A percentile compares a stretch with the other conserved stretches of the same genome.
Conservation (phyloP, 1,140 invertebrate species). For the Belonocnema kinseyi region DNA sequence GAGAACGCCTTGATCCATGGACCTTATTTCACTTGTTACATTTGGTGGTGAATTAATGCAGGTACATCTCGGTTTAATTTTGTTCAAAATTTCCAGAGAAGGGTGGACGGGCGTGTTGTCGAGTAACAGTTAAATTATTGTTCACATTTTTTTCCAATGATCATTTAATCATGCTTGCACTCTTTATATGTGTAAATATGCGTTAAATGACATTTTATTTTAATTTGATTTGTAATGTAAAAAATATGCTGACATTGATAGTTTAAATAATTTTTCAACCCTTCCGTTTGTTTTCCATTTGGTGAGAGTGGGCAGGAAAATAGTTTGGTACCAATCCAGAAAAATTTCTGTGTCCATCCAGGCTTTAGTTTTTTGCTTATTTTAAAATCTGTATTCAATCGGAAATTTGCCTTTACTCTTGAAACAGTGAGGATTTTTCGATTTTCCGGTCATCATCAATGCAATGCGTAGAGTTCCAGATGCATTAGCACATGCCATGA, state of each 20-base stretch:
- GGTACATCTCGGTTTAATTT: background rate
- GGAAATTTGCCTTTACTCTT: background rate
- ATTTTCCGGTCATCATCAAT: no score
- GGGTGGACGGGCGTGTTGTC: constrained; percentile 8
- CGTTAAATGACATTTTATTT: no score
- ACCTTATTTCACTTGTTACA: background rate
- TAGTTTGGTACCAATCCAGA: background rate
- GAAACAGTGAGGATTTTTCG: no score
- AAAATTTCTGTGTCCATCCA: background rate
- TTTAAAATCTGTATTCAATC: background rate
- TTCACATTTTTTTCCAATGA: no score
- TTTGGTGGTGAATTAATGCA: constrained; percentile 10
- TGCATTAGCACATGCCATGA: background rate
- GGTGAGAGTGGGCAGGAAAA: background rate
- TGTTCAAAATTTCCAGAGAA: constrained; percentile 6
- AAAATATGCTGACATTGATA: no score
- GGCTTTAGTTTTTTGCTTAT: background rate
- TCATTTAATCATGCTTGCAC: no score
- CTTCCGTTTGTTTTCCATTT: background rate
- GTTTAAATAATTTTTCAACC: no score
- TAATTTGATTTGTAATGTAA: no score
- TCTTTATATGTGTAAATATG: no score
- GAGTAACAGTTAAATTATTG: background rate
- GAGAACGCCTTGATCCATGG: constrained; percentile 19
- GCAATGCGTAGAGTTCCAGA: background rate